phyloP scores from a whole-genome alignment of 1,140 invertebrate genomes.

The Anoplophora glabripennis region DNA sequence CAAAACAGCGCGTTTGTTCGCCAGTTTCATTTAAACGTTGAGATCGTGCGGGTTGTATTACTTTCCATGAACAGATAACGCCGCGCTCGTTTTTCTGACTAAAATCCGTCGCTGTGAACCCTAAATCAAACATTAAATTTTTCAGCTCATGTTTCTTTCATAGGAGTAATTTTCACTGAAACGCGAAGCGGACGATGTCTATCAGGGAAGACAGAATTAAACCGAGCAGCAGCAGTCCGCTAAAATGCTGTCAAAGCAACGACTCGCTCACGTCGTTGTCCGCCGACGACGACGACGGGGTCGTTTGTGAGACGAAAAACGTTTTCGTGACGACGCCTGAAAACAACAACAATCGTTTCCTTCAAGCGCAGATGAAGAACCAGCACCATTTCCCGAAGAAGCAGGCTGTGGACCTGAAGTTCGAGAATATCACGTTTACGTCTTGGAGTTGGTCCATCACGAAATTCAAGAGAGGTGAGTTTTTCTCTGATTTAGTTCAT shows the following conservation, averaged over 20 bases:
- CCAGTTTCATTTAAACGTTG: too few species aligned
- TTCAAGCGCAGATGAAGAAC: not conserved
- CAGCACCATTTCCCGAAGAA: slow-evolving; percentile 29
- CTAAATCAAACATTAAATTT: too few species aligned
- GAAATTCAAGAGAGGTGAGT: slow-evolving; percentile 35
- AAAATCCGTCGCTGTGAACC: too few species aligned
- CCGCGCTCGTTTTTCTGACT: too few species aligned
- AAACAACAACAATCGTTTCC: slow-evolving; percentile 18
- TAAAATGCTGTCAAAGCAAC: slow-evolving; percentile 36
- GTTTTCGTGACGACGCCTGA: slow-evolving; percentile 6
- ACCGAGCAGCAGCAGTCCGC: slow-evolving; percentile 9
- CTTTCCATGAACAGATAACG: too few species aligned
- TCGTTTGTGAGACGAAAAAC: slow-evolving; percentile 28
- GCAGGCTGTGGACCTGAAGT: slow-evolving; percentile 30
- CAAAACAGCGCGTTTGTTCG: too few species aligned
- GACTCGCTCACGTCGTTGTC: slow-evolving; percentile 30
- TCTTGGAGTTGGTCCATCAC: slow-evolving; percentile 32
- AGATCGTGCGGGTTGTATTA: too few species aligned
- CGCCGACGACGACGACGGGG: slow-evolving; percentile 8
- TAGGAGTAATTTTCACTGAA: too few species aligned
- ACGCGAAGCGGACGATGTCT: too few species aligned
- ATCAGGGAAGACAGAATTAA: not conserved
- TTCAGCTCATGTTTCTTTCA: too few species aligned
- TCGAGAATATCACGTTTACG: slow-evolving; percentile 30
- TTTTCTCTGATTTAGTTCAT: not conserved